These are phyloP conservation scores for Hemitrygon akajei DNA, from an alignment of 2,797 vertebrate genomes.

Conservation along the genomic window DNA sequence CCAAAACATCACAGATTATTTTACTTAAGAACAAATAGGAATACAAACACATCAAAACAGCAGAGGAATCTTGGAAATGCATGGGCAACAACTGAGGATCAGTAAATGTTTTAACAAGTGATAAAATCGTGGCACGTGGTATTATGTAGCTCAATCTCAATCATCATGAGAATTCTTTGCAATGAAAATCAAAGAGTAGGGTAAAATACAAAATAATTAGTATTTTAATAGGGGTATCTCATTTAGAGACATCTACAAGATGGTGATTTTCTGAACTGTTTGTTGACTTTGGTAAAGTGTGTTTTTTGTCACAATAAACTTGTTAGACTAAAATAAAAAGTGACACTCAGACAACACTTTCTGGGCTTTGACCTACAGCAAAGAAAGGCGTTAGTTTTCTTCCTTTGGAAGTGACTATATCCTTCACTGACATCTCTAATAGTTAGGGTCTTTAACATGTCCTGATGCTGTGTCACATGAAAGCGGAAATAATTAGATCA, in stretches of 20 bases:
- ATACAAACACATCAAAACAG: too few relatives aligned
- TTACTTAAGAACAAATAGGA: not conserved
- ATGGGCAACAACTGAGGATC: not conserved
- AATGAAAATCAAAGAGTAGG: not conserved
- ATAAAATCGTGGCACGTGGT: too few relatives aligned
- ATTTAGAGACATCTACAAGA: not conserved
- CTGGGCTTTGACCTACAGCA: not conserved
- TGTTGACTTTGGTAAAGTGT: not conserved
- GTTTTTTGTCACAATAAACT: not conserved
- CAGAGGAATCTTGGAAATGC: not conserved
- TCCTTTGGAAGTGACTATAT: not conserved
- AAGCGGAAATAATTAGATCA: constrained; percentile 35
- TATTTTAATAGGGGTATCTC: not conserved
- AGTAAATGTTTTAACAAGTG: not conserved
- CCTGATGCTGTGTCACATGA: not conserved
- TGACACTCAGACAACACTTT: not conserved
- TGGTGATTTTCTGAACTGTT: not conserved
- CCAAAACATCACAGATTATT: not conserved
- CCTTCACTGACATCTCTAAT: not conserved
- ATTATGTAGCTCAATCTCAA: too few relatives aligned
- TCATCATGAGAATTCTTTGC: not conserved
- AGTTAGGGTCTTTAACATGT: constrained; percentile 22
- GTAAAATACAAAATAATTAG: not conserved
- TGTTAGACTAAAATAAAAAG: not conserved
- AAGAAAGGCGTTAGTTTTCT: not conserved